Percentiles rank a stretch among this genome's conserved stretches.
These are phyloP conservation scores for Drosophila merina DNA, from an alignment of 2,888 invertebrate species.

Conservation along the genomic window DNA sequence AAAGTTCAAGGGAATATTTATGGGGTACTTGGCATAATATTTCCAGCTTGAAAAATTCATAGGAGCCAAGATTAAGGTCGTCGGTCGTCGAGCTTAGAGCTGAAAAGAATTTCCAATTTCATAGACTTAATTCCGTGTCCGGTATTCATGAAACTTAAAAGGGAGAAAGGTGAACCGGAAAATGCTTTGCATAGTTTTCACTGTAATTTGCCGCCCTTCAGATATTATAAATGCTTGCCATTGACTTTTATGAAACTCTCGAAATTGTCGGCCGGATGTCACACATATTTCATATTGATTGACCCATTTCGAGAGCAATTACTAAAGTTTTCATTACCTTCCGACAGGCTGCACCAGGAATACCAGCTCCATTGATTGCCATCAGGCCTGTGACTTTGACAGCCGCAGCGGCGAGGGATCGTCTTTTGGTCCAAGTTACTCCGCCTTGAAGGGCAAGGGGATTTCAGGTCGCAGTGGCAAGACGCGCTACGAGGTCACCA, in stretches of 20 bases:
- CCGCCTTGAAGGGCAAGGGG: constrained; percentile 58
- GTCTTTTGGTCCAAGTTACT: constrained; percentile 32
- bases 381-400: constrained; percentile 81
- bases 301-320: constrained; percentile 30
- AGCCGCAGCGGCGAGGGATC: constrained; percentile 26
- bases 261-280: neutral
- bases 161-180: neutral
- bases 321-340: constrained; percentile 1
- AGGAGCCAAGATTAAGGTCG: constrained; percentile 2
- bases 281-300: constrained; percentile 36
- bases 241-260: neutral
- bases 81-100: neutral
- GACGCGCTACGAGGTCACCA: constrained; percentile 83
- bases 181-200: constrained; percentile 49
- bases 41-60: constrained; percentile 4
- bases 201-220: constrained; percentile 6
- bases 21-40: neutral
- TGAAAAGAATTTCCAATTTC: constrained; percentile 43
- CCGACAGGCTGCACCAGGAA: constrained; percentile 78
- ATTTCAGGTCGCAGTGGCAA: constrained; percentile 81
- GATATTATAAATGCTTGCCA: constrained; percentile 36
- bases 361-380: constrained; percentile 77
- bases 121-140: constrained; percentile 40
- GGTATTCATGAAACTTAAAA: neutral
- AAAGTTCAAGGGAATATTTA: constrained; percentile 3